Conservation (phyloP, 2,888 invertebrate species). For the Lithophane socia region DNA sequence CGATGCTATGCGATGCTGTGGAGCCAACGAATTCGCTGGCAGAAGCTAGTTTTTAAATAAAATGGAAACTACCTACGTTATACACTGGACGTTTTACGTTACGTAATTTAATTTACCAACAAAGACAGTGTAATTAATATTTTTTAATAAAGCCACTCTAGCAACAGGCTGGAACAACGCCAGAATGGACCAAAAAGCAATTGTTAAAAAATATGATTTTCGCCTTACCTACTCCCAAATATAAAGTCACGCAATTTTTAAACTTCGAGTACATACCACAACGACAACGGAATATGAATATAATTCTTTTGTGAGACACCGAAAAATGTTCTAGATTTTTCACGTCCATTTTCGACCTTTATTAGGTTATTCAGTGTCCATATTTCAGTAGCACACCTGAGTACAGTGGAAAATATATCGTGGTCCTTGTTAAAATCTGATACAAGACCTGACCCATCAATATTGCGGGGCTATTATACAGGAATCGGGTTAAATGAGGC, state of each 20-base stretch:
- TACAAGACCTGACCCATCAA: constrained; percentile 32
- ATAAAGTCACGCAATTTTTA: constrained; percentile 23
- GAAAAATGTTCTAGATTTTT: constrained; percentile 41
- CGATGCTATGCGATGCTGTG: too few relatives aligned
- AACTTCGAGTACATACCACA: constrained; percentile 18
- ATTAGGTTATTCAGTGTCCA: constrained; percentile 37
- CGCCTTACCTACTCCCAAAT: neutral
- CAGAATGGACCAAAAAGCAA: neutral
- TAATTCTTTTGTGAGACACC: constrained; percentile 23
- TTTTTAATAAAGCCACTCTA: neutral
- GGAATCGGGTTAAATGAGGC: constrained; percentile 13
- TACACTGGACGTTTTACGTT: neutral
- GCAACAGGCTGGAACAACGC: neutral
- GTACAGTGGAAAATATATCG: constrained; percentile 37
- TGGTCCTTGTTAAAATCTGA: constrained; percentile 47
- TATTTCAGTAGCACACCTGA: constrained; percentile 36
- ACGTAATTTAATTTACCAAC: neutral
- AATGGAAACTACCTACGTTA: neutral
- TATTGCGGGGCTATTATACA: constrained; percentile 26
- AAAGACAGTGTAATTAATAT: neutral
- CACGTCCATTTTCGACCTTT: constrained; percentile 29
- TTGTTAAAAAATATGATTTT: constrained; percentile 16
- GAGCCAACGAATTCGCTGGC: too few relatives aligned
- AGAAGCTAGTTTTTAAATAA: neutral
- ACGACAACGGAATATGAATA: constrained; percentile 28